These are phyloP conservation scores for Acanthoscelides obtectus DNA, from an alignment of 2,888 invertebrate genomes.

Conservation along the genomic window DNA sequence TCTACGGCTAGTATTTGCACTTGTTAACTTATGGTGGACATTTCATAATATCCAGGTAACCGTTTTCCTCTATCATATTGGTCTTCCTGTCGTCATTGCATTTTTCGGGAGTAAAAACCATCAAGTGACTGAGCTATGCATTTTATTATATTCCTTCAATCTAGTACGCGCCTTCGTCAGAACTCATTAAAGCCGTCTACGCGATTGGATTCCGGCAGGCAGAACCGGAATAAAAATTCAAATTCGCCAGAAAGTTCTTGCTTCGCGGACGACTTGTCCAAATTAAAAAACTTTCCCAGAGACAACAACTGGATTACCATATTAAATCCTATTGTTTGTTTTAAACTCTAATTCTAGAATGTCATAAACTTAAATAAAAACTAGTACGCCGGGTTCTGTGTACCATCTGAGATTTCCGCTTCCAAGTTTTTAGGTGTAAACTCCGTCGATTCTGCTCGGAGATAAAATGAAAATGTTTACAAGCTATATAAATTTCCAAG, in stretches of 20 bases:
- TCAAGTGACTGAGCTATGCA: neutral
- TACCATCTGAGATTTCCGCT: neutral
- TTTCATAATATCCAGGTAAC: too few relatives aligned
- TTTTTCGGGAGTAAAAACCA: neutral
- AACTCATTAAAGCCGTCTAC: neutral
- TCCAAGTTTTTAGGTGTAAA: neutral
- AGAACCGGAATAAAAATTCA: neutral
- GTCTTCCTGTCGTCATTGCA: too few relatives aligned
- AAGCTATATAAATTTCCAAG: too few relatives aligned
- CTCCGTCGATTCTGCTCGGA: too few relatives aligned
- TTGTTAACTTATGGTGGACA: too few relatives aligned
- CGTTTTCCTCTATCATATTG: too few relatives aligned
- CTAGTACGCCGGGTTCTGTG: neutral
- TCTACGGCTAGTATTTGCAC: too few relatives aligned
- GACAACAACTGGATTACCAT: neutral
- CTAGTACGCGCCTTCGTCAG: neutral
- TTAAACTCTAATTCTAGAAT: neutral
- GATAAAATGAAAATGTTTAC: neutral
- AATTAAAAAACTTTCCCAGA: neutral
- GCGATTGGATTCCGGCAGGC: neutral
- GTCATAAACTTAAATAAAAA: neutral
- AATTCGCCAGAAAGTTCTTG: neutral
- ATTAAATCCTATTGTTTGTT: neutral
- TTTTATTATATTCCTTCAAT: neutral
- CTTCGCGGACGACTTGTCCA: neutral